Percentiles rank a stretch among this genome's conserved stretches.
Evolutionary conservation across 2,888 invertebrate genomes (phyloP).

Genomic region (Alentia gelatinosa): DNA sequence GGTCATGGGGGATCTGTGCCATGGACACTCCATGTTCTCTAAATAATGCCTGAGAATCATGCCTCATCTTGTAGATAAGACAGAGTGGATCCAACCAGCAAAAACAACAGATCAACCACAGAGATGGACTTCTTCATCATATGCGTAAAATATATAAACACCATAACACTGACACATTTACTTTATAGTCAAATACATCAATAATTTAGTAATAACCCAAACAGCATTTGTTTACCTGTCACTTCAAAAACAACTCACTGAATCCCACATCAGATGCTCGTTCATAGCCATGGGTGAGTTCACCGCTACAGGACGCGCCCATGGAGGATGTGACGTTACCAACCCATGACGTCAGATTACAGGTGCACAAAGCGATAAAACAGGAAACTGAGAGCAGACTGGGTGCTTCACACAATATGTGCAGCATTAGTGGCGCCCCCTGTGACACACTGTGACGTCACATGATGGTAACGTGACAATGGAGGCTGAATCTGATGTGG

Average conservation of each 20-base stretch:
- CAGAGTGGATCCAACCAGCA: neutral
- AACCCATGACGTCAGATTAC: neutral
- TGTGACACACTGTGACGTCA: neutral
- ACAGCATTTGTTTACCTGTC: neutral
- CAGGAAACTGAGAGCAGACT: neutral
- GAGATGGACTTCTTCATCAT: neutral
- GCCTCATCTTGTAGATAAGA: neutral
- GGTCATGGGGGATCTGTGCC: neutral
- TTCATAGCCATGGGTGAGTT: neutral
- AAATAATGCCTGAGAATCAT: neutral
- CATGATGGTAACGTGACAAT: neutral
- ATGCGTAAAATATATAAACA: neutral
- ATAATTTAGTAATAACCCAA: neutral
- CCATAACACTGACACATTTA: neutral
- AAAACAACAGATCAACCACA: neutral
- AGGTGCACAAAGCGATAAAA: neutral
- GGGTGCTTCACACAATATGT: neutral
- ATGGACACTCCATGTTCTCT: neutral
- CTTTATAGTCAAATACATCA: constrained; percentile 1
- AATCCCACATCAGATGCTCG: neutral
- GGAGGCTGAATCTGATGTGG: constrained; percentile 19
- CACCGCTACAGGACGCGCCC: neutral
- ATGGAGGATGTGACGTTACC: neutral
- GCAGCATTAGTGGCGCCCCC: neutral
- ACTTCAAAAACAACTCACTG: neutral